Conservation (phyloP, 1,140 invertebrate species). For the Cherax destructor region DNA sequence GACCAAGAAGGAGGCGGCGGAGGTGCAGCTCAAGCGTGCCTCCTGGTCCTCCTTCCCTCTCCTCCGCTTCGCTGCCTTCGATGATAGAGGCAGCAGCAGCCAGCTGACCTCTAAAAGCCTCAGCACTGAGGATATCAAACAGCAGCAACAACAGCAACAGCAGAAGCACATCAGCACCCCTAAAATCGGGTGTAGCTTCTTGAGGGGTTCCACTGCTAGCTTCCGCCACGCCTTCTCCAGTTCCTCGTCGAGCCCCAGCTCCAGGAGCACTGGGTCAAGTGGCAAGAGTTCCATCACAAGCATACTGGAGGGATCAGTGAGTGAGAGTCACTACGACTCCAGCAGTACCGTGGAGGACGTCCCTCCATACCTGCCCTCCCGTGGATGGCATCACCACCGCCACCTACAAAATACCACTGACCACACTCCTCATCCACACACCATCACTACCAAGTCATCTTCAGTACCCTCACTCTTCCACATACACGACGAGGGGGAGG, state of each 20-base stretch:
- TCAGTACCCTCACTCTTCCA: conserved; percentile 23
- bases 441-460: not conserved
- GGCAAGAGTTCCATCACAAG: conserved; percentile 52
- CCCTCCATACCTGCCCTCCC: not conserved
- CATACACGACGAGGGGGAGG: not conserved
- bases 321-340: conserved; percentile 32
- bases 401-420: not conserved
- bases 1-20: conserved; percentile 20
- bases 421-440: not conserved
- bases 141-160: not conserved
- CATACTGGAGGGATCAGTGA: conserved; percentile 48
- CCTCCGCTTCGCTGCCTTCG: conserved; percentile 34
- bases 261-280: conserved; percentile 40
- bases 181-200: conserved; percentile 47
- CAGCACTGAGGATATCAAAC: conserved; percentile 29
- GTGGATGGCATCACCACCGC: not conserved
- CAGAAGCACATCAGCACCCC: not conserved
- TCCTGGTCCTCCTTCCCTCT: conserved; percentile 56
- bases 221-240: conserved; percentile 39
- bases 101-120: conserved; percentile 11
- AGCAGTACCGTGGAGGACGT: conserved; percentile 16
- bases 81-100: not conserved
- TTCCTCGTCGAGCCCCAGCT: conserved; percentile 38
- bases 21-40: conserved; percentile 48
- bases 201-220: conserved; percentile 33